These are phyloP conservation scores for Cyprinodon variegatus DNA, from an alignment of 2,113 vertebrate genomes.

Conservation along the genomic window DNA sequence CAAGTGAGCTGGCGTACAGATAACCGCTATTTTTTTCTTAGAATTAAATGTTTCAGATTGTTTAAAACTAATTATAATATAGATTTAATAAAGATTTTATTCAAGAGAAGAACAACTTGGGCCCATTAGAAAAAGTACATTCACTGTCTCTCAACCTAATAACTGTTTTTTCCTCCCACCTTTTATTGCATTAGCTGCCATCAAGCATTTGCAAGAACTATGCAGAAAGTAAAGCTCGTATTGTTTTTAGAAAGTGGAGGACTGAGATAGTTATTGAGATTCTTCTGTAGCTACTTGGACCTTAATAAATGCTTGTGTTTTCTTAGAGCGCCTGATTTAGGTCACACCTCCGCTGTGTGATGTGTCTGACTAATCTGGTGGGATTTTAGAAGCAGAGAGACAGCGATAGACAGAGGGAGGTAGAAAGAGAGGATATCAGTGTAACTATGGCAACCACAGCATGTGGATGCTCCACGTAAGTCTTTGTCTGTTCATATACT, in stretches of 20 bases:
- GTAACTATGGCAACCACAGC: slow-evolving; percentile 72
- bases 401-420: slow-evolving; percentile 14
- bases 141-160: too few relatives aligned
- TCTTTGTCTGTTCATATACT: slow-evolving; percentile 61
- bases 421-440: slow-evolving; percentile 28
- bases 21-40: background rate
- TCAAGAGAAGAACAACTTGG: background rate
- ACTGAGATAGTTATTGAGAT: slow-evolving; percentile 7
- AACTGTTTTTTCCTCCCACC: too few relatives aligned
- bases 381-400: slow-evolving; percentile 44
- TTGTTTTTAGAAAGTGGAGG: slow-evolving; percentile 13
- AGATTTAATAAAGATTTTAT: background rate
- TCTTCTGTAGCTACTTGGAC: slow-evolving; percentile 24
- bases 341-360: slow-evolving; percentile 66
- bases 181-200: too few relatives aligned
- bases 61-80: background rate
- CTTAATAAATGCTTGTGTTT: slow-evolving; percentile 12
- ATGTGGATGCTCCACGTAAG: slow-evolving; percentile 56
- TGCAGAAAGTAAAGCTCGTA: background rate
- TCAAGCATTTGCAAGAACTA: too few relatives aligned
- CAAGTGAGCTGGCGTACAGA: background rate
- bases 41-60: background rate
- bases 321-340: slow-evolving; percentile 51
- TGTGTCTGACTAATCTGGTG: slow-evolving; percentile 33
- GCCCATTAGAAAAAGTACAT: too few relatives aligned